These are phyloP conservation scores for Lepus americanus DNA, from an alignment of 2,113 vertebrate species.

Conservation along the genomic window DNA sequence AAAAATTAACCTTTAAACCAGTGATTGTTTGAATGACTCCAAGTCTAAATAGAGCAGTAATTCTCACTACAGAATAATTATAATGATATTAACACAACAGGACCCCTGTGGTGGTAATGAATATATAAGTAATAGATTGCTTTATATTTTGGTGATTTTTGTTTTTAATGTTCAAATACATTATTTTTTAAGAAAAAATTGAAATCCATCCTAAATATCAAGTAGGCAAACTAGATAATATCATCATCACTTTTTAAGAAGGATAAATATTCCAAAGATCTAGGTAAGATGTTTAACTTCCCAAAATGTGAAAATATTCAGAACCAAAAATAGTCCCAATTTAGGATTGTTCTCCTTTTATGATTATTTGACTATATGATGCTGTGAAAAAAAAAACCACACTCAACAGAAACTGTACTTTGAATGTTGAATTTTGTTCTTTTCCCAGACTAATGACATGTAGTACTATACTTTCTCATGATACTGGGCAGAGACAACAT, in stretches of 20 bases:
- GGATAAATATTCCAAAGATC: slow-evolving; percentile 30
- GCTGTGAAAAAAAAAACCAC: background rate
- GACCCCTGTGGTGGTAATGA: background rate
- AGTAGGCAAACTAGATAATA: background rate
- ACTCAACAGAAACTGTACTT: no score
- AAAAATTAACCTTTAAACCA: slow-evolving; percentile 59
- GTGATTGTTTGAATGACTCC: slow-evolving; percentile 7
- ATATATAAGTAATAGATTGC: background rate
- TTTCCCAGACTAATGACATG: no score
- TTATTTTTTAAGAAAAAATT: background rate
- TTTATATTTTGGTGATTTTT: slow-evolving; percentile 24
- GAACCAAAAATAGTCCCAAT: background rate
- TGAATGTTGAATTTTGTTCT: no score
- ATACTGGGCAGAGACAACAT: no score
- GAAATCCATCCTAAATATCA: background rate
- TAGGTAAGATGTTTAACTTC: background rate
- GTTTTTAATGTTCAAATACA: slow-evolving; percentile 5
- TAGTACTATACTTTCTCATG: no score
- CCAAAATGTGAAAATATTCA: background rate
- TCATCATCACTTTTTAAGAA: background rate
- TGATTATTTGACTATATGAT: no score
- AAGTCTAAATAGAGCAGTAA: slow-evolving; percentile 38
- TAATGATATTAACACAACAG: background rate
- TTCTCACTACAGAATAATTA: slow-evolving; percentile 34
- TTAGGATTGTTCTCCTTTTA: no score